Conservation (phyloP, 2,888 invertebrate genomes). For the Drosophila picticornis region DNA sequence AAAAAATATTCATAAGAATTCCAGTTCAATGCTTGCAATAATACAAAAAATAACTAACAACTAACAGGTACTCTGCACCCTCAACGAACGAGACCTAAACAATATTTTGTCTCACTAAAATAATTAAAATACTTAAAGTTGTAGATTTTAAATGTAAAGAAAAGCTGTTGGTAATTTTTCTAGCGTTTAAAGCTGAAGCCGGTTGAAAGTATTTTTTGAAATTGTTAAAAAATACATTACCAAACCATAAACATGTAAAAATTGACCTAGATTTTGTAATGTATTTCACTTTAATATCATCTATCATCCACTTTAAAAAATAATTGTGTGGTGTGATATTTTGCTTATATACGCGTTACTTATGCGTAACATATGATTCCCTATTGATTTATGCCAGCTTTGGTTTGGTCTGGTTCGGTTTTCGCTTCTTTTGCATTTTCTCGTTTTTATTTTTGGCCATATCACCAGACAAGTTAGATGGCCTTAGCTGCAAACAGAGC, state of each 20-base stretch:
- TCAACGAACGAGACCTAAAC: not conserved
- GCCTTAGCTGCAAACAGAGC: slow-evolving; percentile 35
- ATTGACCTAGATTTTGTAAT: not conserved
- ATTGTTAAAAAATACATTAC: not conserved
- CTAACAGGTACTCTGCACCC: not conserved
- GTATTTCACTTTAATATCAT: not conserved
- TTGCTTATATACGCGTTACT: not conserved
- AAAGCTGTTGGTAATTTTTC: not conserved
- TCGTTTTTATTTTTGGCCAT: slow-evolving; percentile 4
- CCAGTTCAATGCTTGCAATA: slow-evolving; percentile 10
- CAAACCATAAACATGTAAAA: not conserved
- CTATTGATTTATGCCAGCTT: slow-evolving; percentile 9
- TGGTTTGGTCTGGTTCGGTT: slow-evolving; percentile 11
- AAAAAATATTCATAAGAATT: slow-evolving; percentile 30
- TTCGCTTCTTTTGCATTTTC: slow-evolving; percentile 4
- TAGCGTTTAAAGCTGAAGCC: not conserved
- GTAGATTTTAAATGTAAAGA: not conserved
- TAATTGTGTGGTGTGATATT: not conserved
- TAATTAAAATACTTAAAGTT: not conserved
- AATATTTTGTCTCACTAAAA: not conserved
- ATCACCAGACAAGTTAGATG: slow-evolving; percentile 29
- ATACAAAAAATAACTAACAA: not conserved
- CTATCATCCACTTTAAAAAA: not conserved
- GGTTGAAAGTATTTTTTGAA: not conserved
- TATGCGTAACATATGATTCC: not conserved